Base-by-base conservation (phyloP, 2,113 vertebrate species). In the Sander vitreus region DNA sequence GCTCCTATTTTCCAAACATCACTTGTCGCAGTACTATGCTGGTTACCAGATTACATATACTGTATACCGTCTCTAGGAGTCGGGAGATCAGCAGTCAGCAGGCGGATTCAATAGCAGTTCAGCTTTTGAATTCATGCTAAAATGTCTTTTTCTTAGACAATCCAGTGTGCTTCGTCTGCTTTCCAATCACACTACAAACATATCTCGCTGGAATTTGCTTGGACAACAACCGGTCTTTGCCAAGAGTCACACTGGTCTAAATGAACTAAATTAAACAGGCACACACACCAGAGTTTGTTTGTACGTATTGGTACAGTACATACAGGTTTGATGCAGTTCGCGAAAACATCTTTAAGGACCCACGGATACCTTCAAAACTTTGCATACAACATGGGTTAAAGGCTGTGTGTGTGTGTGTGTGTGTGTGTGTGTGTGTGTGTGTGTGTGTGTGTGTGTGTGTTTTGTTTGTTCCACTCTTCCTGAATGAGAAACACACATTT, bases 401-500 rank as follows among this genome's bases (percentile, higher is more conserved):
- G 7, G 21, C n/a, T 78, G 36, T 16, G n/a, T 47, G 18, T 43
- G 39, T 36, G 30, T 59, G 25, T 33, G 48, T 51, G 21, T 64
- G 64, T 73, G 58, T 33, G 55, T 78, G 25, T 45, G 55, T 81
- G 27, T 45, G 60, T 30, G 62, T 45, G 66, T 9, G 60, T 11
- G n/a, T n/a, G n/a, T n/a, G n/a, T n/a, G n/a, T n/a, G n/a, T n/a
- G n/a, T n/a, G n/a, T n/a, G n/a, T n/a, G n/a, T n/a, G n/a, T n/a
- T n/a, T 54, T 58, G 45, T 65, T 54, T 76, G 48, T 50, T 70
- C 62, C 63, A 15, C 73, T 73, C 33, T 25, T 66, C 36, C 27
- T 43, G 73, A 63, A 67, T 51, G 64, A 75, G 14, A 33, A 25
- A 48, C 57, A 47, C 14, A 51, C 15, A n/a, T 62, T 87, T 77